phyloP scores from a whole-genome alignment of 2,113 vertebrate genomes.

The Bos indicus region DNA sequence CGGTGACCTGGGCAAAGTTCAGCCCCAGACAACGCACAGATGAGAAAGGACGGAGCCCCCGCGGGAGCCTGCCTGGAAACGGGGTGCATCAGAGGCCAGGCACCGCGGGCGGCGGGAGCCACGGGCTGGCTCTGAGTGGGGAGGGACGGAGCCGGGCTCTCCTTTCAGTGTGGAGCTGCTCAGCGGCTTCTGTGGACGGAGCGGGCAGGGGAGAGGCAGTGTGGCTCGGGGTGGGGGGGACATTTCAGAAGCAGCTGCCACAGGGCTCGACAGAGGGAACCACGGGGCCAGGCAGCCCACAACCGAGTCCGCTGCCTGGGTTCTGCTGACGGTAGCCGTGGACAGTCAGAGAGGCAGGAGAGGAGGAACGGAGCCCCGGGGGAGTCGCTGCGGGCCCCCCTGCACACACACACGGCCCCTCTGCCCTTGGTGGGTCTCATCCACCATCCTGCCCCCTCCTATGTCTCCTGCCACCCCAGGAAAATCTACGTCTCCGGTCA shows the following conservation, averaged over 20 bases:
- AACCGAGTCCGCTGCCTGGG: neutral
- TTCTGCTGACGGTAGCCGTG: fast-evolving
- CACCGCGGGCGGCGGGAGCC: neutral
- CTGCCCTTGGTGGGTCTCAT: neutral
- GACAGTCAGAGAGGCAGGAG: neutral
- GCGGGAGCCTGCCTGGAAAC: neutral
- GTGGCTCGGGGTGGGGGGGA: fast-evolving
- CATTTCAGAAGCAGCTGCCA: neutral
- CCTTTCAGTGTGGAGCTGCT: neutral
- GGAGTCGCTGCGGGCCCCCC: neutral
- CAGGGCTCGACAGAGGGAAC: neutral
- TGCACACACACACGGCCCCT: too few species aligned
- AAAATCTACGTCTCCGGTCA: fast-evolving
- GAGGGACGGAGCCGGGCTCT: neutral
- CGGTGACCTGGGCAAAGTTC: neutral
- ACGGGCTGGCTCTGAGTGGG: neutral
- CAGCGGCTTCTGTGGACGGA: fast-evolving
- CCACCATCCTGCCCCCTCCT: fast-evolving
- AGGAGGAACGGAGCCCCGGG: neutral
- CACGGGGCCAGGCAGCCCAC: neutral
- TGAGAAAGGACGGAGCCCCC: fast-evolving
- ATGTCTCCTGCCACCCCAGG: neutral
- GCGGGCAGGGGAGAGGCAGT: fast-evolving
- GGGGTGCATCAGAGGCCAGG: too few species aligned
- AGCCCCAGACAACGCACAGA: fast-evolving